Base-by-base conservation (phyloP, 2,888 invertebrate genomes). In the Caenorhabditis angaria region DNA sequence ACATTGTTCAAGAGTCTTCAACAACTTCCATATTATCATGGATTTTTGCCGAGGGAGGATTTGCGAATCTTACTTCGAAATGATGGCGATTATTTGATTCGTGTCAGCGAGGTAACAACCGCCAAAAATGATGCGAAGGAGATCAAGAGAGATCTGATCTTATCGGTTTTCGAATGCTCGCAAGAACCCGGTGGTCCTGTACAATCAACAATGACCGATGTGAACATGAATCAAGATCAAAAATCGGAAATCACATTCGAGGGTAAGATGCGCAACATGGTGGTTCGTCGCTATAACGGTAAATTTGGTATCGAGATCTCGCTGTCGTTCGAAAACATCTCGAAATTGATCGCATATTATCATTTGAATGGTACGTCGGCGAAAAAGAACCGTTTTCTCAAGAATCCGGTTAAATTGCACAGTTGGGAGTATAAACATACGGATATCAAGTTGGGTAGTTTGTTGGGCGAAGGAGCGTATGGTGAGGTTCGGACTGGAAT, bases 391-490 rank as follows among this genome's bases (percentile, higher is more conserved):
- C 6, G 18, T 6, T 41, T 41, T 41, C 58, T 69, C 24, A 74
- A 69, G 27, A 74, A 29, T n/a, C 65, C 73, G 5, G 60, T 69
- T 20, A 60, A 53, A 12, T 50, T 60, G 1, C 70, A 70, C 29
- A 51, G 51, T 24, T 77, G 77, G 77, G 77, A 77, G 48, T 65
- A 65, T 24, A 60, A 65, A 41, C 77, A 77, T 62, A 54, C 58
- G 14, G 70, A 70, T 35, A 65, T 77, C 29, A 61, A 54, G 10
- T 20, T 74, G 18, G 73, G 73, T 6, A 57, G 54, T n/a, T 56
- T 65, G 1, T 60, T 77, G 14, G 77, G 77, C 32, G 71, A 68
- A 27, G 77, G 77, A n/a, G 77, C 74, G 20, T 77, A 69, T 56
- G 77, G 77, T 41, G 66, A 75, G 50, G 77, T 77, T 25, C 63